Evolutionary conservation across 2,113 vertebrate genomes (phyloP).

Genomic region (Hippocampus zosterae): DNA sequence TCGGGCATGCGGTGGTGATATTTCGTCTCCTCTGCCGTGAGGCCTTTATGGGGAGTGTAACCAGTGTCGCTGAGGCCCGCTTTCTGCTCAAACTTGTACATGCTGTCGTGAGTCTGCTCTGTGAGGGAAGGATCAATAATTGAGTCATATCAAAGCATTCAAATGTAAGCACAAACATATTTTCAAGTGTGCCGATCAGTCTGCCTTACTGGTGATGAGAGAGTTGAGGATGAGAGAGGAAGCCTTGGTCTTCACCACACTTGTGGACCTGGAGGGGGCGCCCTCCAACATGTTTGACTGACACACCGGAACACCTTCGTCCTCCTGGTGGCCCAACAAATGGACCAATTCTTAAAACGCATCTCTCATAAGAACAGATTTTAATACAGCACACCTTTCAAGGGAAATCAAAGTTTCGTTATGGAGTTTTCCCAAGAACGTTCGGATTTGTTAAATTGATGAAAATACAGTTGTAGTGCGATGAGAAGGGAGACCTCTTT

Average conservation of each 20-base stretch:
- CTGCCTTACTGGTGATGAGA: constrained; percentile 91
- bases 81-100: constrained; percentile 89
- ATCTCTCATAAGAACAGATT: background rate
- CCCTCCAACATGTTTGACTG: constrained; percentile 43
- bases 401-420: background rate
- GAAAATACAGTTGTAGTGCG: no score
- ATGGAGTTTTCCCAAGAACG: background rate
- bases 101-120: constrained; percentile 94
- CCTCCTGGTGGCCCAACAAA: constrained; percentile 67
- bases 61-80: constrained; percentile 86
- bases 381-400: background rate
- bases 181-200: background rate
- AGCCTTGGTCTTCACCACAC: constrained; percentile 91
- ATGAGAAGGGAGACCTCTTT: no score
- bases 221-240: constrained; percentile 89
- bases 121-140: background rate
- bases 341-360: background rate
- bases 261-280: constrained; percentile 56
- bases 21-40: constrained; percentile 88
- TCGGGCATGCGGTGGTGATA: constrained; percentile 86
- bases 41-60: constrained; percentile 95
- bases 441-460: background rate
- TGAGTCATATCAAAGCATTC: background rate
- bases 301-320: constrained; percentile 66
- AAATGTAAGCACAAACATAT: background rate